Evolutionary conservation across 1,140 invertebrate genomes (phyloP).

Genomic region (Prorops nasuta): DNA sequence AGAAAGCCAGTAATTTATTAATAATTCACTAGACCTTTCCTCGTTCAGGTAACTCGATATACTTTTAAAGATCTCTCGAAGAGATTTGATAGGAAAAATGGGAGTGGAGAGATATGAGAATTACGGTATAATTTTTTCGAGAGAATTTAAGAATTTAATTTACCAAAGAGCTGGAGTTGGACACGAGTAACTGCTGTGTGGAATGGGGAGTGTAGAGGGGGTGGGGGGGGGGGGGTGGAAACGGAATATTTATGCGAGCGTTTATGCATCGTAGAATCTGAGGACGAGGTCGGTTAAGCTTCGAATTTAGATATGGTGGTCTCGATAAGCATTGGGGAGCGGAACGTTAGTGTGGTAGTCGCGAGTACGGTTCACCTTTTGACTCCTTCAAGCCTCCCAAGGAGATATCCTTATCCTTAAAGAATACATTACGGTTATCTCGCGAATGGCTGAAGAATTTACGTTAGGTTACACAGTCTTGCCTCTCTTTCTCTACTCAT

Average conservation of each 20-base stretch:
- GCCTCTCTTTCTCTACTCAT: conserved; percentile 7
- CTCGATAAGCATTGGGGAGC: conserved; percentile 3
- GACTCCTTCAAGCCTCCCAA: neutral
- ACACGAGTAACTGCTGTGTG: too few relatives aligned
- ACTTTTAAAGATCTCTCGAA: too few relatives aligned
- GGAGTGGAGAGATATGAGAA: too few relatives aligned
- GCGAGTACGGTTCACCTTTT: neutral
- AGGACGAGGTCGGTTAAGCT: conserved; percentile 11
- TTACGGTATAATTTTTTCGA: too few relatives aligned
- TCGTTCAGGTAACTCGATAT: too few relatives aligned
- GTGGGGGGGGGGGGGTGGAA: neutral
- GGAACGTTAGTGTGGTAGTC: neutral
- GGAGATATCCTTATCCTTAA: conserved; percentile 28
- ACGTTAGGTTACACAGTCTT: neutral
- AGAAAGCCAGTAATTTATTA: too few relatives aligned
- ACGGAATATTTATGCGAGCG: conserved; percentile 12
- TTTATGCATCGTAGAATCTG: conserved; percentile 13
- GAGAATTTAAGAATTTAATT: too few relatives aligned
- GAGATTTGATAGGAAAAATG: too few relatives aligned
- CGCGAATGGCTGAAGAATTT: conserved; percentile 11
- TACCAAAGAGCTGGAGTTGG: too few relatives aligned
- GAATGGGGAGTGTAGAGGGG: too few relatives aligned
- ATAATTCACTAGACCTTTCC: too few relatives aligned
- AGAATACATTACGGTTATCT: conserved; percentile 29
- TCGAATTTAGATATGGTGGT: conserved; percentile 17